A percentile compares a stretch with the other conserved stretches of the same genome.
Evolutionary conservation across 2,888 invertebrate species (phyloP).

Genomic region (Byasa hedistus): DNA sequence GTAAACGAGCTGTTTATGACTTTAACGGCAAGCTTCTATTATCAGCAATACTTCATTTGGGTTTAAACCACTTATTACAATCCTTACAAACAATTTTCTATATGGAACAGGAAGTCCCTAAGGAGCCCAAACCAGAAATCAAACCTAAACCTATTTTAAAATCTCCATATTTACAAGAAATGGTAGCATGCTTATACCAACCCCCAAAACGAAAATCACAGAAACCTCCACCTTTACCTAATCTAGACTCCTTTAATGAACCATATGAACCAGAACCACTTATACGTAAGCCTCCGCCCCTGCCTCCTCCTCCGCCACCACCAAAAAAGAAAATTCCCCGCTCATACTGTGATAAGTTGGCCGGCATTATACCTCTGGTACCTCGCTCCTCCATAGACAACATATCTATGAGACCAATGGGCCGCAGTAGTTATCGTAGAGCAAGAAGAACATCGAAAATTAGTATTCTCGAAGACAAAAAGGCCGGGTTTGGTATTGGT

Average conservation of each 20-base stretch:
- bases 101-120: constrained; percentile 41
- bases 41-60: constrained; percentile 64
- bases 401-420: constrained; percentile 41
- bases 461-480: constrained; percentile 46
- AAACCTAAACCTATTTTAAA: constrained; percentile 42
- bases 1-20: constrained; percentile 50
- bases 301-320: constrained; percentile 59
- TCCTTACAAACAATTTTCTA: constrained; percentile 54
- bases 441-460: constrained; percentile 42
- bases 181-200: constrained; percentile 52
- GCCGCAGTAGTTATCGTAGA: constrained; percentile 38
- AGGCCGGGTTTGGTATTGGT: constrained; percentile 57
- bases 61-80: constrained; percentile 51
- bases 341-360: constrained; percentile 56
- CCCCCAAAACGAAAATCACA: constrained; percentile 44
- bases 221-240: constrained; percentile 57
- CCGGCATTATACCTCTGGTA: constrained; percentile 50
- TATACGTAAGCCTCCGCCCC: constrained; percentile 51
- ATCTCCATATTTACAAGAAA: constrained; percentile 63
- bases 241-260: constrained; percentile 59
- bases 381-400: constrained; percentile 43
- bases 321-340: constrained; percentile 58
- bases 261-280: constrained; percentile 59
- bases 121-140: constrained; percentile 42
- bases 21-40: constrained; percentile 61